These are phyloP conservation scores for Stenotaenia linearis DNA, from an alignment of 2,888 invertebrate species.

Conservation along the genomic window DNA sequence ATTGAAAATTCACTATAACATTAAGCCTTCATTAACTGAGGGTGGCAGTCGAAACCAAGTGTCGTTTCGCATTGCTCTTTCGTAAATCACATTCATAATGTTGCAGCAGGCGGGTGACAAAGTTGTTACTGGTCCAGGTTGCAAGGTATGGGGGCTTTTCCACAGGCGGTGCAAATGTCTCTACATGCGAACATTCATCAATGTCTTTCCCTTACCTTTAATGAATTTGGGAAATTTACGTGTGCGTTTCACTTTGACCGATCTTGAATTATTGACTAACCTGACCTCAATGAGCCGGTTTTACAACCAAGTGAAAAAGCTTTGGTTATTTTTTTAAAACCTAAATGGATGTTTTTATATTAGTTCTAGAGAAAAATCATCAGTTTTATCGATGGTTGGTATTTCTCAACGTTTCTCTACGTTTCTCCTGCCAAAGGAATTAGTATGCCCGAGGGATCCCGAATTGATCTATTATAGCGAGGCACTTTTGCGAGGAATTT, in stretches of 20 bases:
- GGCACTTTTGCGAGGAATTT: too few relatives aligned
- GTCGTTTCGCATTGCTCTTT: neutral
- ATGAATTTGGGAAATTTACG: conserved; percentile 1
- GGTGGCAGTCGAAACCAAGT: neutral
- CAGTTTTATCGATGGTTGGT: too few relatives aligned
- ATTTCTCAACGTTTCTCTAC: too few relatives aligned
- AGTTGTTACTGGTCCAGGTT: neutral
- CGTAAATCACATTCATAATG: conserved; percentile 11
- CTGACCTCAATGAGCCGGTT: neutral
- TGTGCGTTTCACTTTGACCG: neutral
- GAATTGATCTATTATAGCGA: too few relatives aligned
- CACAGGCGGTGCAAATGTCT: conserved; percentile 4
- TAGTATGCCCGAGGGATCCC: too few relatives aligned
- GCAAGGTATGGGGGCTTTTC: neutral
- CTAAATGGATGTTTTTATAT: too few relatives aligned
- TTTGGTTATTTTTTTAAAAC: too few relatives aligned
- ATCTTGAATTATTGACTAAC: neutral
- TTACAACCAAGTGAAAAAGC: neutral
- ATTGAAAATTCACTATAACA: conserved; percentile 2
- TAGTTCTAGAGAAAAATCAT: too few relatives aligned
- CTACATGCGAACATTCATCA: neutral
- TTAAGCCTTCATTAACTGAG: conserved; percentile 18
- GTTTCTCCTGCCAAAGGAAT: too few relatives aligned
- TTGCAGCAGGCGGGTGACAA: neutral
- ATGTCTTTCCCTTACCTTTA: conserved; percentile 1